phyloP scores from a whole-genome alignment of 2,797 vertebrate genomes.

The Danio aesculapii region DNA sequence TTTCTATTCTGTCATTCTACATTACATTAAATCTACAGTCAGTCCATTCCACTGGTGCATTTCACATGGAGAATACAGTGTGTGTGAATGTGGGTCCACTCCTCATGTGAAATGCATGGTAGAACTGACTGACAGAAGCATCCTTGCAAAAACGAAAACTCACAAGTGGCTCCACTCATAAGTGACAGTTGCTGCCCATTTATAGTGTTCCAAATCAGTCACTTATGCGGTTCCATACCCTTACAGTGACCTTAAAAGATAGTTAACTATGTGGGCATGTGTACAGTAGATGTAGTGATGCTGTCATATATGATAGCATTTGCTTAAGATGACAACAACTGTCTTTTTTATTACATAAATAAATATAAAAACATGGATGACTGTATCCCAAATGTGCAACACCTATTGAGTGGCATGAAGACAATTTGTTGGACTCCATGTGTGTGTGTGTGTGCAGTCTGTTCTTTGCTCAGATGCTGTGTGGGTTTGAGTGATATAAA shows the following conservation, averaged over 20 bases:
- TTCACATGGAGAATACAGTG: too few relatives aligned
- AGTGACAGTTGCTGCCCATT: background rate
- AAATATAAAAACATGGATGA: background rate
- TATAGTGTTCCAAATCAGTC: background rate
- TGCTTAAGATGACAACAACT: background rate
- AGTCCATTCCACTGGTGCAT: background rate
- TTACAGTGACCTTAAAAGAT: background rate
- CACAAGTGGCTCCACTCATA: background rate
- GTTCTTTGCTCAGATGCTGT: conserved; percentile 36
- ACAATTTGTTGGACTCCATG: background rate
- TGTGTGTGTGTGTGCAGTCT: background rate
- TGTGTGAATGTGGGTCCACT: too few relatives aligned
- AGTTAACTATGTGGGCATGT: background rate
- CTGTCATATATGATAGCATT: background rate
- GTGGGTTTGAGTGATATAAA: conserved; percentile 37
- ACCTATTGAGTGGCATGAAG: background rate
- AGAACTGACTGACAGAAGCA: background rate
- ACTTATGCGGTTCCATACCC: background rate
- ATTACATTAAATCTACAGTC: background rate
- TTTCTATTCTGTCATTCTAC: too few relatives aligned
- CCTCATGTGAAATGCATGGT: background rate
- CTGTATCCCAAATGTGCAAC: background rate
- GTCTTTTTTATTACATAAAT: background rate
- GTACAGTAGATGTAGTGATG: background rate
- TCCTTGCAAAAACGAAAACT: background rate